Evolutionary conservation across 92 coral and sea anemone genomes (phyloP), one percentile per base, ranked within the genome.

Genomic region (Muricea muricata): DNA sequence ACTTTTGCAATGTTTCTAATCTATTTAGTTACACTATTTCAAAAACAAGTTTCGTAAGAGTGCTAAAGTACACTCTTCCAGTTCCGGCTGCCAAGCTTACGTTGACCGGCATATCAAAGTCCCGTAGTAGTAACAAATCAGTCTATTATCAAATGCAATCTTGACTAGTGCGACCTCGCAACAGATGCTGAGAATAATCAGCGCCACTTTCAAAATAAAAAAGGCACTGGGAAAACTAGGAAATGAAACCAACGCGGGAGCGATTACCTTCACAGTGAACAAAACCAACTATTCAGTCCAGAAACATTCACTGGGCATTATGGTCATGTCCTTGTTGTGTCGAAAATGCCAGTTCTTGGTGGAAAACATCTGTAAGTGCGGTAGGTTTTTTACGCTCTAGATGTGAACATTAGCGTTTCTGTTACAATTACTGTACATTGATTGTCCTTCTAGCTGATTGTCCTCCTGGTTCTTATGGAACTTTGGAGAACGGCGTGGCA

Each of bases 1-100:
- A 92, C 82, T 37, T 75, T 31, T 92, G 94, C 33, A 83, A 89
- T 41, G 84, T 86, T 1, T 86, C 93, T 34, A 92, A 89, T 63
- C 90, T 30, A 20, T 92, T 82, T 70, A 93, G 92, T 72, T 61
- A 84, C 87, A 74, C 78, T 31, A 40, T 76, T 39, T 89, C 94
- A 26, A 86, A 77, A 7, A 60, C 35, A 56, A 81, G 79, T 56
- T 86, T 41, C 31, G 77, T 92, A n/a, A 75, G 70, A 55, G 93
- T 80, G 58, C 83, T 92, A 28, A 84, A 65, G 0, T 86, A 82
- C 66, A 70, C 79, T 37, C 79, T 92, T 42, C 87, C 84, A 15
- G 77, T 77, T 47, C 94, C 94, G 1, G 74, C 72, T 7, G 70
- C 89, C 18, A 46, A 55, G 57, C 54, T 52, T 17, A 1, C 60